Percentiles rank a stretch among this genome's conserved stretches.
These are phyloP conservation scores for Phaonia tiefii DNA, from an alignment of 2,888 invertebrate genomes.

Conservation along the genomic window DNA sequence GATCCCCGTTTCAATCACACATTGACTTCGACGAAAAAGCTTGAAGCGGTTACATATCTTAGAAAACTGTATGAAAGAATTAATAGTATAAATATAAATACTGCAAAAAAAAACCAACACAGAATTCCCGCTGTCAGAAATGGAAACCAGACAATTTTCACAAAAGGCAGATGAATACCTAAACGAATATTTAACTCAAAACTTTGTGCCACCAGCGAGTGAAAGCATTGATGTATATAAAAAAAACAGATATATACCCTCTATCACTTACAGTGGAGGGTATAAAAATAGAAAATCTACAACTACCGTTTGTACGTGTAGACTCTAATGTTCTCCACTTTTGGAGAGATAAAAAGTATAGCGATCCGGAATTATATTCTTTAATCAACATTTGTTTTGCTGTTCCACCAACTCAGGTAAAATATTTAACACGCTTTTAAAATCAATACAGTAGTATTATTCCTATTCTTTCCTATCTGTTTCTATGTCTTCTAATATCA, in stretches of 20 bases:
- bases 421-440: neutral
- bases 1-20: neutral
- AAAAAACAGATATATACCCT: too few species aligned
- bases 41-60: slow-evolving; percentile 20
- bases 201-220: too few species aligned
- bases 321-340: slow-evolving; percentile 33
- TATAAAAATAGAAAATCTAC: slow-evolving; percentile 31
- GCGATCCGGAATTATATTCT: slow-evolving; percentile 15
- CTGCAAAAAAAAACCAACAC: too few species aligned
- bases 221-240: neutral
- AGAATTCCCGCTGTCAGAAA: too few species aligned
- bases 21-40: neutral
- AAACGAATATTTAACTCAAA: neutral
- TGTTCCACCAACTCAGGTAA: slow-evolving; percentile 32
- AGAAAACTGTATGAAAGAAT: slow-evolving; percentile 27
- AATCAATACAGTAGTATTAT: too few species aligned
- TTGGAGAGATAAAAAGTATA: slow-evolving; percentile 24
- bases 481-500: too few species aligned
- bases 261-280: too few species aligned
- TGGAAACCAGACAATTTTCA: neutral
- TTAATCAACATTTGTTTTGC: slow-evolving; percentile 35
- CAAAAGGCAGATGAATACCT: slow-evolving; percentile 27
- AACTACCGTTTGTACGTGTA: slow-evolving; percentile 12
- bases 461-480: too few species aligned
- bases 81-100: neutral